Conservation (phyloP, 1,140 invertebrate species). For the Arctopsyche grandis region DNA sequence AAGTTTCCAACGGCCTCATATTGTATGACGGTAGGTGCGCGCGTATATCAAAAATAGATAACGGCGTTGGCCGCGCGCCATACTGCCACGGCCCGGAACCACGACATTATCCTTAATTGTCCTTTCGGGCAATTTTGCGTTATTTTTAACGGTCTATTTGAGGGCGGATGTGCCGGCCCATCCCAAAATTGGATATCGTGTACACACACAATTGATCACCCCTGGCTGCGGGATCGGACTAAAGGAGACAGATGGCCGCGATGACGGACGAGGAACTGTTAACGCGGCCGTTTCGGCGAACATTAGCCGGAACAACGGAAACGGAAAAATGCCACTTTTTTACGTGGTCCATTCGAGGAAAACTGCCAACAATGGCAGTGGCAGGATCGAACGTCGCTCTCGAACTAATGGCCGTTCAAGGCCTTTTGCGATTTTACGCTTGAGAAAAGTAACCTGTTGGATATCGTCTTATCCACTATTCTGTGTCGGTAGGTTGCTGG, state of each 20-base stretch:
- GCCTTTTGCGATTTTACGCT: not conserved
- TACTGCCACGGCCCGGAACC: not conserved
- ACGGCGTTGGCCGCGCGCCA: not conserved
- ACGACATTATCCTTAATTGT: slow-evolving; percentile 8
- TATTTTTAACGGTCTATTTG: slow-evolving; percentile 17
- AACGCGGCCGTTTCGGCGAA: not conserved
- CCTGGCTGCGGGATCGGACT: not conserved
- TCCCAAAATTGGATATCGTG: too few species aligned
- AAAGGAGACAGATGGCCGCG: not conserved
- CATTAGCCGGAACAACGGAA: not conserved
- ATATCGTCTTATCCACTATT: not conserved
- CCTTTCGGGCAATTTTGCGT: not conserved
- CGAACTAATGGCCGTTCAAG: slow-evolving; percentile 8
- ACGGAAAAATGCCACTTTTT: not conserved
- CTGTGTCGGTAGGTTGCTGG: too few species aligned
- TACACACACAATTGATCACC: too few species aligned
- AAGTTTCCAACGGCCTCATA: too few species aligned
- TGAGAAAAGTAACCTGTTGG: not conserved
- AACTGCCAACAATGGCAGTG: not conserved
- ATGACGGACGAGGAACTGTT: not conserved
- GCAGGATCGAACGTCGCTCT: not conserved
- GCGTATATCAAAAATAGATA: slow-evolving; percentile 2
- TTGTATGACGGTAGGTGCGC: too few species aligned
- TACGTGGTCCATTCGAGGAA: not conserved
- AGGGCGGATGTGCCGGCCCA: not conserved